Base-by-base conservation (phyloP, 2,113 vertebrate genomes). In the Periophthalmodon schlosseri region DNA sequence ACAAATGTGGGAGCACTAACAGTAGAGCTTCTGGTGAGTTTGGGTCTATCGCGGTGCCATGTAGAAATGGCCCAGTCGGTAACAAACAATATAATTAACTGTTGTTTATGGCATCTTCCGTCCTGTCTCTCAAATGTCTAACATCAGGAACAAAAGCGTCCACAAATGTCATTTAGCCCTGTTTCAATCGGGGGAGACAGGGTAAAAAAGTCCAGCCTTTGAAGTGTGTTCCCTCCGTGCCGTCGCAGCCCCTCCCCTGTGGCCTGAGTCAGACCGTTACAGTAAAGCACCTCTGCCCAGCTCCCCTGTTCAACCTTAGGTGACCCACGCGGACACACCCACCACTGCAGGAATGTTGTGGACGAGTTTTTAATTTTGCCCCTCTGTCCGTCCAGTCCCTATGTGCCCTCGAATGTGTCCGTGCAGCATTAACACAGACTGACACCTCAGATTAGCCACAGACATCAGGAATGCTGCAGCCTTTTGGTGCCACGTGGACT, bases 371-470 rank as follows among this genome's bases (percentile, higher is more conserved):
- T 96, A 97, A 97, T 98, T 96, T 99, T 96, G 95, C 92, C 23
- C 20, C 52, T 56, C 52, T 13, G 57, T 28, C 52, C 23, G 57
- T 60, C 21, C 92, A 91, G 92, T 94, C 93, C 94, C 94, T 95
- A 94, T 94, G 94, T 94, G 93, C 95, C 95, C 95, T 96, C 96
- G 94, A 95, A 97, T 96, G 96, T 97, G 95, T 96, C 94, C 93
- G 95, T 95, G 95, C 94, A 94, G 95, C 95, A 94, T 97, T 99
- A 99, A 99, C 96, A 95, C 96, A 95, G 96, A 95, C 96, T 99
- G 97, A 99, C 97, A 98, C 95, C 95, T 90, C 95, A 97, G 96
- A 98, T 98, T 99, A 99, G 95, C 95, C 91, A 93, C 96, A 98
- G 96, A 98, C 96, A 97, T 96, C 95, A 97, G 96, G 96, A 98